phyloP scores from a whole-genome alignment of 1,140 invertebrate genomes.

The Cotesia typhae region DNA sequence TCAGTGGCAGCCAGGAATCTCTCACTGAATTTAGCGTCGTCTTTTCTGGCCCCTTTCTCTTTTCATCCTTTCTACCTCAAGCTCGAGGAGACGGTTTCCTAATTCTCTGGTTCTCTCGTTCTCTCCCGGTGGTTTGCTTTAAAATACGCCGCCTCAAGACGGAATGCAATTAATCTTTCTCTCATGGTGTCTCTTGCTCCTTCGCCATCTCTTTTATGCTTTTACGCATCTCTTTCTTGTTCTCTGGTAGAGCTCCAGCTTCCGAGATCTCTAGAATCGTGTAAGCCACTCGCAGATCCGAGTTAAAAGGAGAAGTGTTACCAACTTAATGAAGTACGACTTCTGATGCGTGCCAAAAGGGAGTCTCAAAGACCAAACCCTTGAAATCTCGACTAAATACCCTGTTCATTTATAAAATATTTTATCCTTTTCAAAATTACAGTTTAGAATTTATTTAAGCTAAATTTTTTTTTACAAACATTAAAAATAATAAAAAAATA shows the following conservation, averaged over 20 bases:
- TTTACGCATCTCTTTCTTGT: constrained; percentile 21
- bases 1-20: constrained; percentile 55
- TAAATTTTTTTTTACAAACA: no score
- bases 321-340: constrained; percentile 66
- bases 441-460: background rate
- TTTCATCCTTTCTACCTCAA: constrained; percentile 30
- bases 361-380: background rate
- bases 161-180: constrained; percentile 67
- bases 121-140: constrained; percentile 56
- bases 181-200: constrained; percentile 42
- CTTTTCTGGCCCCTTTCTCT: constrained; percentile 39
- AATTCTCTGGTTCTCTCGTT: constrained; percentile 41
- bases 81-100: constrained; percentile 32
- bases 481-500: no score
- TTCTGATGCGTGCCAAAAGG: constrained; percentile 54
- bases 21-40: constrained; percentile 45
- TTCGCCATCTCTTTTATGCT: constrained; percentile 39
- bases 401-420: constrained; percentile 5
- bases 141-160: constrained; percentile 59
- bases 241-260: constrained; percentile 15
- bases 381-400: constrained; percentile 18
- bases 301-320: constrained; percentile 57
- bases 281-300: constrained; percentile 38
- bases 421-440: background rate
- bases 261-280: constrained; percentile 28